A percentile compares a stretch with the other conserved stretches of the same genome.
Evolutionary conservation across 2,113 vertebrate species (phyloP).

Genomic region (Sarotherodon lohbergeri): DNA sequence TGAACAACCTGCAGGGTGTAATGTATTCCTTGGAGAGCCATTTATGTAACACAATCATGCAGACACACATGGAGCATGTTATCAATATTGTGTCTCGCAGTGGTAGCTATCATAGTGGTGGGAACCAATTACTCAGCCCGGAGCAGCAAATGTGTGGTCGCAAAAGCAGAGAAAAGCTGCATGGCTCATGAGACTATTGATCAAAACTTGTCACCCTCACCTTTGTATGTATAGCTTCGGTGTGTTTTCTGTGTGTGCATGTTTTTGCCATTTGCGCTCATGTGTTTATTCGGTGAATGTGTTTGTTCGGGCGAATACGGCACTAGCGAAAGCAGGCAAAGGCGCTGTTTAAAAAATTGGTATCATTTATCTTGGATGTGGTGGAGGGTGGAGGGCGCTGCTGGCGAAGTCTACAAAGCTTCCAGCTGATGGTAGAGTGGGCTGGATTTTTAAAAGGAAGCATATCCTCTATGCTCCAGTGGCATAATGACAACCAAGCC

Average conservation of each 20-base stretch:
- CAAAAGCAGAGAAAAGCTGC: constrained; percentile 16
- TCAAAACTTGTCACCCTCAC: constrained; percentile 35
- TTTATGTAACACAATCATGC: constrained; percentile 1
- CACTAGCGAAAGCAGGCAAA: constrained; percentile 18
- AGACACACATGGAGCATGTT: constrained; percentile 18
- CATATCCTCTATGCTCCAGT: not conserved
- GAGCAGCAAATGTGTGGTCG: constrained; percentile 39
- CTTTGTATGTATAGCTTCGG: not conserved
- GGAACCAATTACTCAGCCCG: constrained; percentile 55
- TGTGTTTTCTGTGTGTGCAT: not conserved
- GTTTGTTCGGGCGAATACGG: not conserved
- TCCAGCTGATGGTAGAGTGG: not conserved
- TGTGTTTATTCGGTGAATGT: not conserved
- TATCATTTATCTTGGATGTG: constrained; percentile 42
- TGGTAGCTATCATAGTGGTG: constrained; percentile 32
- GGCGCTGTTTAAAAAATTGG: constrained; percentile 53
- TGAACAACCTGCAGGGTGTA: constrained; percentile 21
- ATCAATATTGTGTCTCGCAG: constrained; percentile 54
- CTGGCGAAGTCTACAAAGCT: not conserved
- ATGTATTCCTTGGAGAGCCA: constrained; percentile 22
- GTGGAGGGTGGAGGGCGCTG: not conserved
- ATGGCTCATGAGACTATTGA: constrained; percentile 48
- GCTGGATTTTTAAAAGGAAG: not conserved
- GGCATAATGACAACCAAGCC: not conserved
- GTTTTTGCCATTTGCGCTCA: not conserved